phyloP scores from a whole-genome alignment of 2,888 invertebrate genomes.

The Clusia tigrina region DNA sequence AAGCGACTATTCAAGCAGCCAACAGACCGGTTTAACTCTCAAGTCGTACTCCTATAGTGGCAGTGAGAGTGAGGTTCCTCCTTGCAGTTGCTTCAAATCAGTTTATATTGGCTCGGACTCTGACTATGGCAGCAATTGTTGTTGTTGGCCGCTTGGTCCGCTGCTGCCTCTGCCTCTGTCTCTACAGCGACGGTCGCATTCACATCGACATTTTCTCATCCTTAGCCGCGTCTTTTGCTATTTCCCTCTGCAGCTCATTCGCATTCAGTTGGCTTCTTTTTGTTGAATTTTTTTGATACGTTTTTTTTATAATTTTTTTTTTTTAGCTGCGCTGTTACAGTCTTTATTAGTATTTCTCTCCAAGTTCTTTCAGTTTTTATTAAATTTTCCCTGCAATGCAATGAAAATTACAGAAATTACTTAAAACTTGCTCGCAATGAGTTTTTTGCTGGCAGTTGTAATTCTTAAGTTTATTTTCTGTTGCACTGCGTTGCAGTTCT shows the following conservation, averaged over 20 bases:
- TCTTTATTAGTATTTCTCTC: conserved; percentile 53
- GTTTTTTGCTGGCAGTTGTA: not conserved
- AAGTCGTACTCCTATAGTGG: conserved; percentile 23
- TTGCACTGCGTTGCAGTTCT: conserved; percentile 4
- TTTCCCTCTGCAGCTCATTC: not conserved
- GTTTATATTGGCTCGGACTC: conserved; percentile 11
- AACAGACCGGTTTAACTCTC: not conserved
- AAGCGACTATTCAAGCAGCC: no score
- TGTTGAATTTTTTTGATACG: conserved; percentile 31
- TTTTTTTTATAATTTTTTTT: conserved; percentile 36
- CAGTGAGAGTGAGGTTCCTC: conserved; percentile 50
- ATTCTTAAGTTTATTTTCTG: conserved; percentile 1
- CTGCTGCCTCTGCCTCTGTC: not conserved
- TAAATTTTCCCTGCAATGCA: conserved; percentile 13
- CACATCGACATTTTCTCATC: not conserved
- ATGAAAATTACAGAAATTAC: conserved; percentile 9
- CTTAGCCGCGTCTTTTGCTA: not conserved
- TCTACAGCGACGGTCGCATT: not conserved
- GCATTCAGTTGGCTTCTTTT: not conserved
- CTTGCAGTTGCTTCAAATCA: conserved; percentile 40
- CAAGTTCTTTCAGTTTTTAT: conserved; percentile 13
- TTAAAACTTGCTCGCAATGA: conserved; percentile 10
- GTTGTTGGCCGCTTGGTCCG: not conserved
- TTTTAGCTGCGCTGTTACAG: conserved; percentile 41
- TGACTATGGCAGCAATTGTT: not conserved